These are phyloP conservation scores for Hesperophylax magnus DNA, from an alignment of 1,140 invertebrate genomes.

Conservation along the genomic window DNA sequence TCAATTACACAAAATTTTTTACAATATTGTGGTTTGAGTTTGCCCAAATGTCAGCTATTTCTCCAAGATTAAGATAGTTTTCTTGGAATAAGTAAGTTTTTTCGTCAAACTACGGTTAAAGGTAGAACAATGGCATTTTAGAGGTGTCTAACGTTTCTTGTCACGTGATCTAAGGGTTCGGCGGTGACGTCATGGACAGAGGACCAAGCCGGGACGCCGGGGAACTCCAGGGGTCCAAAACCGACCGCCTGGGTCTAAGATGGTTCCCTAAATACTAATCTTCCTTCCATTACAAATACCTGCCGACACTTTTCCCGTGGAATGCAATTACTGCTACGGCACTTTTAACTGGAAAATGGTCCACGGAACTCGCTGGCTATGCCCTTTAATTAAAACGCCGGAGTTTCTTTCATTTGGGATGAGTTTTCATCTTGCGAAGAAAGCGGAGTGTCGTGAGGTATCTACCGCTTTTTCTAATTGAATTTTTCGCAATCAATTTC, in stretches of 20 bases:
- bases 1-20: too few relatives aligned
- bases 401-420: background rate
- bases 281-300: constrained; percentile 17
- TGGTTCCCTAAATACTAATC: constrained; percentile 22
- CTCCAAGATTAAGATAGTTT: too few relatives aligned
- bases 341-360: constrained; percentile 17
- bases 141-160: constrained; percentile 5
- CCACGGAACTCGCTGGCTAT: background rate
- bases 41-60: too few relatives aligned
- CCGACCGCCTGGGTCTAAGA: background rate
- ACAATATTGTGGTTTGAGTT: too few relatives aligned
- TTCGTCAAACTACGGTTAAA: background rate
- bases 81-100: too few relatives aligned
- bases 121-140: constrained; percentile 8
- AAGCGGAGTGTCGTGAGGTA: too few relatives aligned
- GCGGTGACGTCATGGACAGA: background rate
- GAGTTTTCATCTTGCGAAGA: too few relatives aligned
- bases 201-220: too few relatives aligned
- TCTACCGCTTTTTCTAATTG: too few relatives aligned
- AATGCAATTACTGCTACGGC: constrained; percentile 9
- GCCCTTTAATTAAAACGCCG: constrained; percentile 14
- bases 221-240: too few relatives aligned
- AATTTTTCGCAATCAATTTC: too few relatives aligned
- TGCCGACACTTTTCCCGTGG: constrained; percentile 13
- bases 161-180: constrained; percentile 25